These are phyloP conservation scores for Ochropleura plecta DNA, from an alignment of 2,888 invertebrate genomes.

Conservation along the genomic window DNA sequence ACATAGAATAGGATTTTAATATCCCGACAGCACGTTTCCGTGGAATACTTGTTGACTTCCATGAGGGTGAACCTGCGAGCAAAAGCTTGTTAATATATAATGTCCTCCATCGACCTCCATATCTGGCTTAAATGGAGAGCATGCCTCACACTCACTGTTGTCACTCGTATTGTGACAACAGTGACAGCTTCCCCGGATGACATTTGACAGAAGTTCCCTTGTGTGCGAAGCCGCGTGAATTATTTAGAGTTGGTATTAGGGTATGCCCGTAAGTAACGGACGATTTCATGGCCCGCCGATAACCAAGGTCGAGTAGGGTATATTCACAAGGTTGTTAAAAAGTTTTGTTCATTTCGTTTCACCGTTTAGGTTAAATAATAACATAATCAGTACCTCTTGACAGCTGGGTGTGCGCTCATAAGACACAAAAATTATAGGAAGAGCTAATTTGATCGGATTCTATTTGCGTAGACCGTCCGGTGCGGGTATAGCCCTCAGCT, in stretches of 20 bases:
- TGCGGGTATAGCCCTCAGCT: neutral
- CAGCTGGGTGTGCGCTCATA: neutral
- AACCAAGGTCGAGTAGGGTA: neutral
- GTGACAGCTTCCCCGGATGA: neutral
- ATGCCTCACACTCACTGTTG: neutral
- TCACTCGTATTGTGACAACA: neutral
- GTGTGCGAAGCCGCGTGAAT: slow-evolving; percentile 12
- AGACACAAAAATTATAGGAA: neutral
- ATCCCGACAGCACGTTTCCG: neutral
- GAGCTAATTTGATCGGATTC: neutral
- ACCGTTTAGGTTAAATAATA: neutral
- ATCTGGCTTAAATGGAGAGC: neutral
- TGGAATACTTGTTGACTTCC: neutral
- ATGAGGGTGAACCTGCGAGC: neutral
- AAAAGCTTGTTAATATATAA: neutral
- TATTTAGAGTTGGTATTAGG: slow-evolving; percentile 19
- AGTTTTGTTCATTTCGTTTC: neutral
- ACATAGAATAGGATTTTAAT: neutral
- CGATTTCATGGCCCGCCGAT: neutral
- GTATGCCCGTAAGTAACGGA: neutral
- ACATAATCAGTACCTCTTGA: neutral
- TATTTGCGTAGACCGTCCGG: slow-evolving; percentile 10
- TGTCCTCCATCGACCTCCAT: neutral
- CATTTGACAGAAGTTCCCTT: slow-evolving; percentile 23
- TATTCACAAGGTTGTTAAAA: neutral